Conservation (phyloP, 1,140 invertebrate species). For the Meteorus sp. region DNA sequence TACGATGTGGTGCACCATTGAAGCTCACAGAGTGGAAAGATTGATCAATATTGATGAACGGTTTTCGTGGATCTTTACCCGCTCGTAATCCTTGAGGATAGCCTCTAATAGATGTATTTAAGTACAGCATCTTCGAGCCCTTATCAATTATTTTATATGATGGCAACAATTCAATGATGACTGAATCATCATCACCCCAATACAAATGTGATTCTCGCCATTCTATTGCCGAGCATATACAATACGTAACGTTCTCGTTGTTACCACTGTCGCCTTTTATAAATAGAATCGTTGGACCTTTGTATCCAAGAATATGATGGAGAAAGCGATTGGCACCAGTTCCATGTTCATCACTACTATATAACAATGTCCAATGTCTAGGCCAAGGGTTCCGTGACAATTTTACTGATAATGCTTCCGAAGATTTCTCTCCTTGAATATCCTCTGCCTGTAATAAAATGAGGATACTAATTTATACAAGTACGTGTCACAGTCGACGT, state of each 20-base stretch:
- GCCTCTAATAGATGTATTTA: slow-evolving; percentile 81
- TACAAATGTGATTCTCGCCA: slow-evolving; percentile 86
- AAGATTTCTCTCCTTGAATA: slow-evolving; percentile 36
- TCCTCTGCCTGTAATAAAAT: slow-evolving; percentile 50
- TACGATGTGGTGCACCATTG: slow-evolving; percentile 59
- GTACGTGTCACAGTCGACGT: neutral
- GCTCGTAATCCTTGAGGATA: slow-evolving; percentile 83
- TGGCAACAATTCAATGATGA: slow-evolving; percentile 78
- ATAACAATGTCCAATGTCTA: slow-evolving; percentile 83
- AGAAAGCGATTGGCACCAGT: slow-evolving; percentile 84
- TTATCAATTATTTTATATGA: slow-evolving; percentile 71
- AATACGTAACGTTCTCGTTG: slow-evolving; percentile 67
- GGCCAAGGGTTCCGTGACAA: slow-evolving; percentile 57
- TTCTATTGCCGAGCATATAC: slow-evolving; percentile 75
- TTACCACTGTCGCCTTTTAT: slow-evolving; percentile 60
- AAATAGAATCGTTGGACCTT: slow-evolving; percentile 80
- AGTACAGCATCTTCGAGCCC: slow-evolving; percentile 77
- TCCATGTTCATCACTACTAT: slow-evolving; percentile 82
- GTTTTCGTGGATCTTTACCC: slow-evolving; percentile 75
- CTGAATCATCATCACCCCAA: slow-evolving; percentile 77
- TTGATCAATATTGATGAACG: slow-evolving; percentile 68
- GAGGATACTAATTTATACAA: neutral
- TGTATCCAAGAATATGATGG: slow-evolving; percentile 83
- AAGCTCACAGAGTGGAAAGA: slow-evolving; percentile 50
- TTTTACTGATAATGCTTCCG: slow-evolving; percentile 47